Evolutionary conservation across 1,140 invertebrate species (phyloP).

Genomic region (Neuroterus valhalla): DNA sequence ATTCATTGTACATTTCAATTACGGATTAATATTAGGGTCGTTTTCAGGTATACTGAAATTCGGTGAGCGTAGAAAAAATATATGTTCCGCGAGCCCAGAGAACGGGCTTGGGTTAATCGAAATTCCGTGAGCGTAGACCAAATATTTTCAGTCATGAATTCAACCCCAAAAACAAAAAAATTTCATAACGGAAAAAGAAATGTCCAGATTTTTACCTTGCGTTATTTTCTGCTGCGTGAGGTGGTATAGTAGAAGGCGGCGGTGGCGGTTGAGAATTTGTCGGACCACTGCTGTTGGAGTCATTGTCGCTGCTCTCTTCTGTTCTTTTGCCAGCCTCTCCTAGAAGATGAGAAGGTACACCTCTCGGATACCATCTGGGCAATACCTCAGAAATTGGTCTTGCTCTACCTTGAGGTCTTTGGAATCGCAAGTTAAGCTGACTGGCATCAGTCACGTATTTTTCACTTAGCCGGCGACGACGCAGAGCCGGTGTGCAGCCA

Average conservation of each 20-base stretch:
- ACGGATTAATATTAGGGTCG: too few relatives aligned
- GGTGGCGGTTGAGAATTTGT: conserved; percentile 67
- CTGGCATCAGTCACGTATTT: conserved; percentile 85
- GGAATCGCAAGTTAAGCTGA: conserved; percentile 84
- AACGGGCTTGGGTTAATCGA: too few relatives aligned
- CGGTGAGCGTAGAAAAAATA: too few relatives aligned
- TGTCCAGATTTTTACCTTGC: conserved; percentile 62
- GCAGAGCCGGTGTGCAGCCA: conserved; percentile 79
- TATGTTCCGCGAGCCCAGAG: too few relatives aligned
- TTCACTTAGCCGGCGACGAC: conserved; percentile 81
- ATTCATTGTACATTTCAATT: too few relatives aligned
- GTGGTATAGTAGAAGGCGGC: conserved; percentile 69
- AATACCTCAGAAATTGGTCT: conserved; percentile 65
- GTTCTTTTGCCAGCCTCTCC: conserved; percentile 66
- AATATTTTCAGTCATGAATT: too few relatives aligned
- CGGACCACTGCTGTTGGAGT: conserved; percentile 71
- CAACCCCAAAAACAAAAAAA: too few relatives aligned
- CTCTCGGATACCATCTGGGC: conserved; percentile 63
- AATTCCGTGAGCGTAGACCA: too few relatives aligned
- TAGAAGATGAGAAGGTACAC: conserved; percentile 75
- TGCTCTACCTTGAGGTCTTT: conserved; percentile 77
- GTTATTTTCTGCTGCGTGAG: conserved; percentile 70
- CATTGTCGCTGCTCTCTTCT: conserved; percentile 74
- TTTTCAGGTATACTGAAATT: too few relatives aligned
- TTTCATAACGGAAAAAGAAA: too few relatives aligned